A percentile compares a stretch with the other conserved stretches of the same genome.
Evolutionary conservation across 2,888 invertebrate genomes (phyloP).

Genomic region (Taenaris catops): DNA sequence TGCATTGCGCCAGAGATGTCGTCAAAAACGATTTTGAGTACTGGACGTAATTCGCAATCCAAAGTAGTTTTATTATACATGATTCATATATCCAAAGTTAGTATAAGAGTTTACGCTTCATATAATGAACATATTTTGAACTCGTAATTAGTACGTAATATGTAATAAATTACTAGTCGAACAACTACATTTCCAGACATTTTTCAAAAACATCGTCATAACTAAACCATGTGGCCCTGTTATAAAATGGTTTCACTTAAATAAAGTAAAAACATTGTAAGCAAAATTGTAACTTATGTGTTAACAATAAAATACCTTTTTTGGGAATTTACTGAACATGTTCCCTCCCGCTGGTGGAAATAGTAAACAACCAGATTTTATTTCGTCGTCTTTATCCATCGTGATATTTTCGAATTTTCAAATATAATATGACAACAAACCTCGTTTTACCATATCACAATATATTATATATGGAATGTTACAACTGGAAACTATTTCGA

Average conservation of each 20-base stretch:
- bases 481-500: slow-evolving; percentile 4
- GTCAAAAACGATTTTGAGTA: too few species aligned
- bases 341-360: slow-evolving; percentile 84
- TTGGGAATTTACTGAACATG: slow-evolving; percentile 87
- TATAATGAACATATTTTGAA: slow-evolving; percentile 10
- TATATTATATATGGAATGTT: slow-evolving; percentile 3
- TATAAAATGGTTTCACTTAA: background rate
- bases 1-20: too few species aligned
- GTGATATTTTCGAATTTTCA: slow-evolving; percentile 9
- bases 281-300: background rate
- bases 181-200: slow-evolving; percentile 26
- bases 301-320: slow-evolving; percentile 74
- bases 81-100: too few species aligned
- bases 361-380: slow-evolving; percentile 87
- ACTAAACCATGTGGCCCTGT: slow-evolving; percentile 5
- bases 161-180: background rate
- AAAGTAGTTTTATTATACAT: too few species aligned
- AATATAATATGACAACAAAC: slow-evolving; percentile 1
- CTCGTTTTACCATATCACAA: slow-evolving; percentile 12
- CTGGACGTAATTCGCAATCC: too few species aligned
- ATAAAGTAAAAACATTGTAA: background rate
- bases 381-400: slow-evolving; percentile 88
- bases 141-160: slow-evolving; percentile 10
- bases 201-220: slow-evolving; percentile 27
- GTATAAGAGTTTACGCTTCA: too few species aligned